A percentile compares a stretch with the other conserved stretches of the same genome.
These are phyloP conservation scores for Hippocampus mohnikei DNA, from an alignment of 2,113 vertebrate genomes.

Conservation along the genomic window DNA sequence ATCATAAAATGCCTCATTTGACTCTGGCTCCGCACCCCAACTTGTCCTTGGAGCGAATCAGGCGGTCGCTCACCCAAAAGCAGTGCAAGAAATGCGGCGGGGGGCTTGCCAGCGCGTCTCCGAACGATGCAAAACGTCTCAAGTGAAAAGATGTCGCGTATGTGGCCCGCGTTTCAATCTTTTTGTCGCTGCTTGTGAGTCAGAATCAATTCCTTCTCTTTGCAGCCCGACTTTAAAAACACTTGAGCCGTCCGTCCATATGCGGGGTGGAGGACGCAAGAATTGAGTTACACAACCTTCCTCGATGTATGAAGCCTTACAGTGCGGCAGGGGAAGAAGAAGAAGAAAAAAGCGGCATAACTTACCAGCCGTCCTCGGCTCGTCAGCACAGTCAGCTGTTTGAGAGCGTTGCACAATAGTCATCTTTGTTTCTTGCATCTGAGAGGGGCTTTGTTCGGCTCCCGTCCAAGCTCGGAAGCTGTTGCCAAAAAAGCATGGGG, in stretches of 20 bases:
- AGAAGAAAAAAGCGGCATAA: slow-evolving; percentile 23
- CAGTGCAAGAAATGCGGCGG: neutral
- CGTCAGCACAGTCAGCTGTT: slow-evolving; percentile 61
- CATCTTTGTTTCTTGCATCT: slow-evolving; percentile 56
- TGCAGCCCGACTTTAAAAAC: slow-evolving; percentile 43
- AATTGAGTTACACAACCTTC: slow-evolving; percentile 61
- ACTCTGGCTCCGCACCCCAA: slow-evolving; percentile 49
- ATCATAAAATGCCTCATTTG: slow-evolving; percentile 66
- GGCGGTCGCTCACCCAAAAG: slow-evolving; percentile 22
- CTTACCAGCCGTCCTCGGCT: slow-evolving; percentile 48
- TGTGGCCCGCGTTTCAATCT: neutral
- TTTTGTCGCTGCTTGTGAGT: neutral
- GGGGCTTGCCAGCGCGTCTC: neutral
- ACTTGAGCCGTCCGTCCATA: slow-evolving; percentile 36
- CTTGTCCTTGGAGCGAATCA: slow-evolving; percentile 48
- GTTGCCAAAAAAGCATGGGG: neutral
- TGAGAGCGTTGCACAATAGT: slow-evolving; percentile 52
- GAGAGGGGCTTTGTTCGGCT: slow-evolving; percentile 58
- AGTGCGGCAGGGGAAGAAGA: slow-evolving; percentile 4
- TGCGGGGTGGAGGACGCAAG: slow-evolving; percentile 60
- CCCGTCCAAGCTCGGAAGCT: slow-evolving; percentile 31
- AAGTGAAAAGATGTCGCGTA: neutral
- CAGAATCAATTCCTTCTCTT: slow-evolving; percentile 7
- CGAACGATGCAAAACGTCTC: neutral
- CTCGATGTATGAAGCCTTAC: slow-evolving; percentile 38